Percentiles rank a stretch among this genome's conserved stretches.
Evolutionary conservation across 1,140 invertebrate species (phyloP).

Genomic region (Zaprionus tsacasi): DNA sequence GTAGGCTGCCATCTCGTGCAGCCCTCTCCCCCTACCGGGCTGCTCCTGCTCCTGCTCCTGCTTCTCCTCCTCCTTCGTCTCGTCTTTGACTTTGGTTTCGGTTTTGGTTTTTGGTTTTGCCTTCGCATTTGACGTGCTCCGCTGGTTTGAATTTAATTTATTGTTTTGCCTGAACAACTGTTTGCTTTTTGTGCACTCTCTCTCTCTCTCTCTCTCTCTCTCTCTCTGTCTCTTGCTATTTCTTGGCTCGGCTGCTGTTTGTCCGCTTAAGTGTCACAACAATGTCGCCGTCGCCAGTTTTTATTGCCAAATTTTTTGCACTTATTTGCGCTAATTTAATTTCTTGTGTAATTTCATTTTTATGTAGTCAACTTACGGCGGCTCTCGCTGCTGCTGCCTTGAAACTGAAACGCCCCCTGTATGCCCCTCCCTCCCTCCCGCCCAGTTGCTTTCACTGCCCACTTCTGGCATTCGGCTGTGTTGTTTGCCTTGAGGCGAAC

Average conservation of each 20-base stretch:
- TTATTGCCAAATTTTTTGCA: slow-evolving; percentile 73
- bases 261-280: slow-evolving; percentile 69
- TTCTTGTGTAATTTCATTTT: slow-evolving; percentile 82
- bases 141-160: slow-evolving; percentile 77
- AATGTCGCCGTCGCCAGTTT: slow-evolving; percentile 67
- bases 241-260: slow-evolving; percentile 28
- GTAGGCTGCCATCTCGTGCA: background rate
- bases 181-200: slow-evolving; percentile 18
- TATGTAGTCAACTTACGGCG: slow-evolving; percentile 69
- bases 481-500: slow-evolving; percentile 79
- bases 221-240: background rate
- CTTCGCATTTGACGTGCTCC: slow-evolving; percentile 65
- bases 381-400: slow-evolving; percentile 67
- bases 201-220: background rate
- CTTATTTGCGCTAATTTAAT: slow-evolving; percentile 81
- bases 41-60: background rate
- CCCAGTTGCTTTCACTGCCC: background rate
- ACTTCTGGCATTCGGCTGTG: slow-evolving; percentile 34
- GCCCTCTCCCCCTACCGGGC: background rate
- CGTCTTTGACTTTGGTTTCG: background rate
- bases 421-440: background rate
- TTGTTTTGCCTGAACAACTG: slow-evolving; percentile 65
- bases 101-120: slow-evolving; percentile 22
- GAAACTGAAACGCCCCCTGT: slow-evolving; percentile 56
- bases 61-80: background rate